Evolutionary conservation across 2,113 vertebrate species (phyloP).

Genomic region (Istiophorus platypterus): DNA sequence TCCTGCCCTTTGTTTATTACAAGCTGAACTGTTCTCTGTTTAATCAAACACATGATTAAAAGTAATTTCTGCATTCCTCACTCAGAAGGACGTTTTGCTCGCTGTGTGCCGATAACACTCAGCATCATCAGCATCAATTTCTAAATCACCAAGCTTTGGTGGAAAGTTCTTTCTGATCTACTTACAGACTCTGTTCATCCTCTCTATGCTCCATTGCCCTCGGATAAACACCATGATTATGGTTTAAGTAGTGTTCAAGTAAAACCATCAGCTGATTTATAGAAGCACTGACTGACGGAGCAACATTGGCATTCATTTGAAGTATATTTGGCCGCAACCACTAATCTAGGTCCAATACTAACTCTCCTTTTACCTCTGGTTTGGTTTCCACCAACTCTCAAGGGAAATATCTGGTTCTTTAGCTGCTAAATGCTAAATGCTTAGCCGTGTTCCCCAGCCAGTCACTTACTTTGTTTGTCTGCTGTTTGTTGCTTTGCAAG

Average conservation of each 20-base stretch:
- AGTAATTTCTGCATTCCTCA: neutral
- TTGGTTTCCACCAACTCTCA: neutral
- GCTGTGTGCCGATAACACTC: neutral
- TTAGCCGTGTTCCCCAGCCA: neutral
- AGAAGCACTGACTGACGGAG: neutral
- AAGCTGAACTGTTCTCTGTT: neutral
- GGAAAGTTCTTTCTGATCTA: constrained; percentile 29
- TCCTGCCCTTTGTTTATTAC: constrained; percentile 49
- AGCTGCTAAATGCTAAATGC: neutral
- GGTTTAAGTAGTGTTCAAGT: neutral
- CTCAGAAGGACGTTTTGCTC: neutral
- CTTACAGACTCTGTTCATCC: neutral
- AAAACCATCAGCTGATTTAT: neutral
- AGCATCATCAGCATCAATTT: neutral
- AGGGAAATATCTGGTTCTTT: neutral
- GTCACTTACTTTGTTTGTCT: neutral
- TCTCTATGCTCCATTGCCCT: neutral
- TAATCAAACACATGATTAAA: neutral
- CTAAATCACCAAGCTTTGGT: constrained; percentile 6
- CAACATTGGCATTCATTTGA: neutral
- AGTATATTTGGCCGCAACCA: neutral
- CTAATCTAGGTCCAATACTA: neutral
- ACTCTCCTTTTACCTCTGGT: neutral
- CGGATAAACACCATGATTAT: constrained; percentile 5
- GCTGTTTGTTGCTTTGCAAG: neutral